Evolutionary conservation across 2,797 vertebrate species (phyloP).

Genomic region (Pangasius sanitwongsei): DNA sequence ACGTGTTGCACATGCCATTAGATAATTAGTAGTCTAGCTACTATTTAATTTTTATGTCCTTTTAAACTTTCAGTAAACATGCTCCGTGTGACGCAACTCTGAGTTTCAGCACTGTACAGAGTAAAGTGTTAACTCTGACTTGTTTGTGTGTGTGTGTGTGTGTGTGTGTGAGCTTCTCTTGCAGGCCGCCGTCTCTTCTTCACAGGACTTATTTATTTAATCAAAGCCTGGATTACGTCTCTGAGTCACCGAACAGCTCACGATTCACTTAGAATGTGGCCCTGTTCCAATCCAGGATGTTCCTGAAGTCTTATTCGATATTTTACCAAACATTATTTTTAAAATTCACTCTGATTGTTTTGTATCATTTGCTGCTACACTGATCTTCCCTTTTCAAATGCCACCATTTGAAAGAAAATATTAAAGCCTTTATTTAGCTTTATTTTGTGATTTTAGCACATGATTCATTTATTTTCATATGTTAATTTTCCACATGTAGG

Average conservation of each 20-base stretch:
- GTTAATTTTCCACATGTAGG: neutral
- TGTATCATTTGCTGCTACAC: neutral
- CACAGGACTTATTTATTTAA: neutral
- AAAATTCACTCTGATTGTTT: too few relatives aligned
- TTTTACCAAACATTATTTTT: too few relatives aligned
- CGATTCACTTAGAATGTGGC: too few relatives aligned
- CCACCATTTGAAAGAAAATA: too few relatives aligned
- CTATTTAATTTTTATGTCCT: too few relatives aligned
- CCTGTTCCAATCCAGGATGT: neutral
- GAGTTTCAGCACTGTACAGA: neutral
- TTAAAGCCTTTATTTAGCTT: too few relatives aligned
- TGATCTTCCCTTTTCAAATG: neutral
- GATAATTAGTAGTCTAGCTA: too few relatives aligned
- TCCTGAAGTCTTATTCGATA: neutral
- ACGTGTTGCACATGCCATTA: too few relatives aligned
- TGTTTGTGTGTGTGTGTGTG: constrained; percentile 29
- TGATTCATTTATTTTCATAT: neutral
- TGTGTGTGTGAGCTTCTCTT: neutral
- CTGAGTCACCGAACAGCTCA: neutral
- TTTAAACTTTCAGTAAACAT: neutral
- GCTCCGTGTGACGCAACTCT: too few relatives aligned
- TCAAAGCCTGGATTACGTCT: neutral
- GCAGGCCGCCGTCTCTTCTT: neutral
- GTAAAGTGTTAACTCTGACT: constrained; percentile 25
- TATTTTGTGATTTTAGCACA: neutral